Percentiles rank a stretch among this genome's conserved stretches.
Conservation (phyloP, 2,888 invertebrate genomes). For the Watsonalla cultraria region DNA sequence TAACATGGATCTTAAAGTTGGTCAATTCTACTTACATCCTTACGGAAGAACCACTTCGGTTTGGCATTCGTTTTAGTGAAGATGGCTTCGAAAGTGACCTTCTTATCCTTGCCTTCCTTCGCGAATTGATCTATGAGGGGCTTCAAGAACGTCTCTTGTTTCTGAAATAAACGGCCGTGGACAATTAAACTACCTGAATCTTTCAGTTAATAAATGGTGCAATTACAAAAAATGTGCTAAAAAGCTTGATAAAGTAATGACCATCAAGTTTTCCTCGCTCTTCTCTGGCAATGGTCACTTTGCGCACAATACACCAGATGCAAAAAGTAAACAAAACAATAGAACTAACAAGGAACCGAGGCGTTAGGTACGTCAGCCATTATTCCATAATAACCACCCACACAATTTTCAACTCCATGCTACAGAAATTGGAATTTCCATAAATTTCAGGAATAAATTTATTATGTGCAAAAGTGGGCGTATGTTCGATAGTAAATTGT, state of each 20-base stretch:
- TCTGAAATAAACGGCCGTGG: slow-evolving; percentile 79
- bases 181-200: slow-evolving; percentile 39
- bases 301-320: slow-evolving; percentile 45
- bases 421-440: slow-evolving; percentile 69
- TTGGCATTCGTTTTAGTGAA: slow-evolving; percentile 98
- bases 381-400: slow-evolving; percentile 47
- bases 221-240: slow-evolving; percentile 69
- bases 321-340: slow-evolving; percentile 55
- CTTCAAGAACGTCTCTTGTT: slow-evolving; percentile 95
- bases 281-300: slow-evolving; percentile 45
- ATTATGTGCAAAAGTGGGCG: slow-evolving; percentile 40
- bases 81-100: slow-evolving; percentile 94
- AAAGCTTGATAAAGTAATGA: slow-evolving; percentile 60
- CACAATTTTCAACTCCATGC: slow-evolving; percentile 64
- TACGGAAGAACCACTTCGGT: slow-evolving; percentile 94
- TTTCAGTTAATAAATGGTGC: slow-evolving; percentile 31
- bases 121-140: slow-evolving; percentile 96
- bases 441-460: slow-evolving; percentile 29
- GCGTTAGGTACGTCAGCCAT: slow-evolving; percentile 70
- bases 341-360: slow-evolving; percentile 52
- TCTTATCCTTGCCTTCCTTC: slow-evolving; percentile 97
- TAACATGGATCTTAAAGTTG: neutral
- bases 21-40: slow-evolving; percentile 86
- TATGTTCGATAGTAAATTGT: slow-evolving; percentile 16
- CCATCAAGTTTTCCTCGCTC: slow-evolving; percentile 48